Evolutionary conservation across 1,140 invertebrate genomes (phyloP), one percentile per base, ranked within the genome.

Genomic region (Schlechtendalia chinensis): DNA sequence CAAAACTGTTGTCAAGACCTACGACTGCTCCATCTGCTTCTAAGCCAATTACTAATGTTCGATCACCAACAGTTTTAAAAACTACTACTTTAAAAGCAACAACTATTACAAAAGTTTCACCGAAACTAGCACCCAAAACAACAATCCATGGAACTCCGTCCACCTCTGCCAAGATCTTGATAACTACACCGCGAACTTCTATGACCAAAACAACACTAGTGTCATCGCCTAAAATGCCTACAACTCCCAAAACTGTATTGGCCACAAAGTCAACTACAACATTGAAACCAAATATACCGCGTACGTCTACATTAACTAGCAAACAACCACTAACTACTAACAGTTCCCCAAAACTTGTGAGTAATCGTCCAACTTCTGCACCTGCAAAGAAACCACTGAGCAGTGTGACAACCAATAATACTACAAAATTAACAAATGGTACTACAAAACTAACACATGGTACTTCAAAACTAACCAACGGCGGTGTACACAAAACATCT

Each of bases 201-300:
- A 45, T 32, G 3, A 75, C 81, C 12, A 59, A 29, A 59, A 82
- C 65, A 58, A 81, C 53, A 27, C 45, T 65, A n/a, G 19, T 39
- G 59, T 39, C 75, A 14, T 54, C 80, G 61, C 63, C 81, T 29
- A 79, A 67, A 59, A 82, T 75, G 39, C 81, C 82, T n/a, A 81
- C 82, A 17, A 81, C 81, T 39, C 39, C 45, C 0, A 82, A 75
- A 53, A 54, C 82, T 45, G 12, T 75, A 17, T 47, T 16, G 1
- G 17, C 61, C 24, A 39, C 47, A 50, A 82, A 61, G 39, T 47
- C 47, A 16, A 0, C 50, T 56, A 47, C 65, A 58, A 59, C 53
- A 27, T 17, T 65, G 19, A 79, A 63, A 79, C 27, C 75, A 19
- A 59, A 12, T 61, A 29, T 29, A 17, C 75, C 75, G n/a, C 32